A percentile compares a stretch with the other conserved stretches of the same genome.
Evolutionary conservation across 2,113 vertebrate genomes (phyloP).

Genomic region (Apodemus sylvaticus): DNA sequence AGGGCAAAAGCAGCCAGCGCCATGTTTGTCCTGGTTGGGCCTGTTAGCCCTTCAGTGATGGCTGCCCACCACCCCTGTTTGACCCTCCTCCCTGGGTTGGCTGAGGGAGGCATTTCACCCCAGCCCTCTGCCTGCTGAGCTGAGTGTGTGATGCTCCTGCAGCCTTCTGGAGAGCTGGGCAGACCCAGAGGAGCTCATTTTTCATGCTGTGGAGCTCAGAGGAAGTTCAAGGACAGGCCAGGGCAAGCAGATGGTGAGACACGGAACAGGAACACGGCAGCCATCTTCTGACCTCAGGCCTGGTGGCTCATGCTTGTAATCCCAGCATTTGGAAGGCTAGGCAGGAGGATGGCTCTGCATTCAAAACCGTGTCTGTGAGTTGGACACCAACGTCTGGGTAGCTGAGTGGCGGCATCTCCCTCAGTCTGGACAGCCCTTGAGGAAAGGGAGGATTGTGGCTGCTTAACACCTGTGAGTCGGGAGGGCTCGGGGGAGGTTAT

Average conservation of each 20-base stretch:
- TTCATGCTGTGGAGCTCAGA: not conserved
- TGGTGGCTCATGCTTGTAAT: not conserved
- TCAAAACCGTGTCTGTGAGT: not conserved
- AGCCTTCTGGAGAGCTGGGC: not conserved
- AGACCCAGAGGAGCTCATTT: not conserved
- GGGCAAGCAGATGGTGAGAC: not conserved
- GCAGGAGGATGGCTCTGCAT: not conserved
- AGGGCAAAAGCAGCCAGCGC: not conserved
- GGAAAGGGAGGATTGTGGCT: not conserved
- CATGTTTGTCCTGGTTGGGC: not conserved
- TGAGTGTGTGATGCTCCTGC: not conserved
- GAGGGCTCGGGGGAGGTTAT: not conserved
- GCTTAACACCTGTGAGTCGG: not conserved
- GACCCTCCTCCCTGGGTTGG: not conserved
- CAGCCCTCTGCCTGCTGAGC: not conserved
- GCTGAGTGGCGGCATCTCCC: not conserved
- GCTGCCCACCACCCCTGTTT: not conserved
- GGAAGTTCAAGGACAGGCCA: not conserved
- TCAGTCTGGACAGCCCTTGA: not conserved
- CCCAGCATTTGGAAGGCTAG: not conserved
- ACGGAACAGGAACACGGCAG: not conserved
- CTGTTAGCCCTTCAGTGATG: not conserved
- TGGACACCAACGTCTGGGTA: not conserved
- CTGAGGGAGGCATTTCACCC: not conserved
- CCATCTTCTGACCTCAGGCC: not conserved